Conservation (phyloP, 2,113 vertebrate species). For the Henicopernis longicauda region DNA sequence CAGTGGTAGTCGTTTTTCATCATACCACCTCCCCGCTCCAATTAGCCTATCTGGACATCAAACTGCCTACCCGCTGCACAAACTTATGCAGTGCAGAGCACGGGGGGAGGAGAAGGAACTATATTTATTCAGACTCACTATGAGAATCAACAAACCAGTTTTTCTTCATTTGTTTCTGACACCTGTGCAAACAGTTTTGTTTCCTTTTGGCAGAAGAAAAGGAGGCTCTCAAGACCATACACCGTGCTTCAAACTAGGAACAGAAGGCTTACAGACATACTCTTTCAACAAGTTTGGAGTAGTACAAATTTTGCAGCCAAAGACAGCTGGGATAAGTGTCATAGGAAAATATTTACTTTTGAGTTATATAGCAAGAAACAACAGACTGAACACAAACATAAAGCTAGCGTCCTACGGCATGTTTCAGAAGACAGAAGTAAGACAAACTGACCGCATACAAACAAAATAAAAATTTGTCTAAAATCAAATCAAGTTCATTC, state of each 20-base stretch:
- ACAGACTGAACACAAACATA: neutral
- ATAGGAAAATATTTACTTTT: neutral
- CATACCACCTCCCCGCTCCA: neutral
- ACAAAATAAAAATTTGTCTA: neutral
- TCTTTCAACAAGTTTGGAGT: neutral
- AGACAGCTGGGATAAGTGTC: neutral
- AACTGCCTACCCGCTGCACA: neutral
- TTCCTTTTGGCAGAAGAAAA: neutral
- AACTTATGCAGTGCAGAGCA: neutral
- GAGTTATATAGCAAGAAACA: neutral
- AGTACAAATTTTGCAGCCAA: neutral
- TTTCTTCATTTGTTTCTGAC: conserved; percentile 33
- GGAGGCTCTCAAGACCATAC: neutral
- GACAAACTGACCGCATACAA: neutral
- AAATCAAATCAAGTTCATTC: neutral
- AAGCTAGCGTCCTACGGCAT: neutral
- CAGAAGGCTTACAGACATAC: neutral
- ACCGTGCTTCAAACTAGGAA: neutral
- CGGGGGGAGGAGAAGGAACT: neutral
- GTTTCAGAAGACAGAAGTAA: neutral
- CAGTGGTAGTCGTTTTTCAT: neutral
- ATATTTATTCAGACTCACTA: neutral
- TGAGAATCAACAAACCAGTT: conserved; percentile 58
- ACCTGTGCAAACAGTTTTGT: conserved; percentile 14
- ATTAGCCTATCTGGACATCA: neutral